These are phyloP conservation scores for Taeniopygia guttata DNA, from an alignment of 2,797 vertebrate genomes.

Conservation along the genomic window DNA sequence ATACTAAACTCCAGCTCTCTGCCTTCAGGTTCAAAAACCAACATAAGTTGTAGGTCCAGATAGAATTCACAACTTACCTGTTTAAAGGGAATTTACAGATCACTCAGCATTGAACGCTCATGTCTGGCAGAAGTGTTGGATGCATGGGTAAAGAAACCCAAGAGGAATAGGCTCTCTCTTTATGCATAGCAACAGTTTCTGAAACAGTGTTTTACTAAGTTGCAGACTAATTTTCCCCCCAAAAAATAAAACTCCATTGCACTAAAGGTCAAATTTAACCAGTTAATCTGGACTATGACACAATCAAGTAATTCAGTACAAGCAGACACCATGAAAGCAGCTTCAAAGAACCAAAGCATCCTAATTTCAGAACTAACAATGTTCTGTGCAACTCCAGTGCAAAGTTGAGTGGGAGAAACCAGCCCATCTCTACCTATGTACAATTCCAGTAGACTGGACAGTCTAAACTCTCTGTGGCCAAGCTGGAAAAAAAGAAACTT, in stretches of 20 bases:
- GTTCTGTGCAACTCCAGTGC: constrained; percentile 40
- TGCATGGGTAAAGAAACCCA: neutral
- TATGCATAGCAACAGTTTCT: constrained; percentile 53
- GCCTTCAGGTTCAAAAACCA: neutral
- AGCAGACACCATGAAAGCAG: constrained; percentile 58
- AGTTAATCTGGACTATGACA: constrained; percentile 20
- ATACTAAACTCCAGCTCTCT: constrained; percentile 2
- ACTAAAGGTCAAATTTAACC: constrained; percentile 59
- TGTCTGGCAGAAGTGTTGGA: neutral
- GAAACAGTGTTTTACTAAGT: constrained; percentile 77
- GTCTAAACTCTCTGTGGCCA: constrained; percentile 10
- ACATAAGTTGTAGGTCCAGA: neutral
- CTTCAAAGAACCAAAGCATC: constrained; percentile 48
- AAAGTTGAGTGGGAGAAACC: neutral
- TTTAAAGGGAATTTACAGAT: neutral
- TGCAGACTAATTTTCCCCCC: constrained; percentile 22
- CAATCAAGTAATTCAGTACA: constrained; percentile 52
- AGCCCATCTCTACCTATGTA: constrained; percentile 11
- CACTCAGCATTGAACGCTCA: neutral
- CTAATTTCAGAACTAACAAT: constrained; percentile 13
- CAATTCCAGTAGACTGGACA: constrained; percentile 9
- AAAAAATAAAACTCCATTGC: constrained; percentile 59
- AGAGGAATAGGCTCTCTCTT: constrained; percentile 41
- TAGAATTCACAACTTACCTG: constrained; percentile 38
- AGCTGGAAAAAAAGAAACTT: constrained; percentile 54